phyloP scores from a whole-genome alignment of 2,888 invertebrate species.

The Euproctis similis region DNA sequence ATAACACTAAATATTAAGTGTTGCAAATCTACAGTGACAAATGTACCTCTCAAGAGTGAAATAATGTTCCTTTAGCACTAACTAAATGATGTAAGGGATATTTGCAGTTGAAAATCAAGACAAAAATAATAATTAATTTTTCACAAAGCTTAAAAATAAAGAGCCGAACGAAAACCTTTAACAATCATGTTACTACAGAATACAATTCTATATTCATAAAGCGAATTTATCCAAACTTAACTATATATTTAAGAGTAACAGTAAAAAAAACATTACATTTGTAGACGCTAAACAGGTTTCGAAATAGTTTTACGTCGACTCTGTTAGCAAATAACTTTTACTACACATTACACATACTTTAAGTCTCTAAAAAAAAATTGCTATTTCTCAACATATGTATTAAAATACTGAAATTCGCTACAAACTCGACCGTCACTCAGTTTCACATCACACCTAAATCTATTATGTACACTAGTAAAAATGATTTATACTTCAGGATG shows the following conservation, averaged over 20 bases:
- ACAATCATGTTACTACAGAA: conserved; percentile 1
- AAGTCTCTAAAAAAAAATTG: conserved; percentile 51
- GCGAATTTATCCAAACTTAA: no score
- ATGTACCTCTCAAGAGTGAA: no score
- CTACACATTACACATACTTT: conserved; percentile 56
- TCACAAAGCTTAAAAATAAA: conserved; percentile 31
- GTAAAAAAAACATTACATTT: neutral
- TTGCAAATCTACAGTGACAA: no score
- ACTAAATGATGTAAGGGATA: no score
- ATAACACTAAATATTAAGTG: no score
- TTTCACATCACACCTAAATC: conserved; percentile 44
- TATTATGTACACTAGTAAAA: conserved; percentile 60
- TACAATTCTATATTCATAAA: no score
- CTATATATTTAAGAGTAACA: conserved; percentile 1
- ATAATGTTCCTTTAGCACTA: no score
- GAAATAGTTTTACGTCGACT: conserved; percentile 25
- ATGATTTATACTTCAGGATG: conserved; percentile 53
- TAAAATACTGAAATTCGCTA: conserved; percentile 66
- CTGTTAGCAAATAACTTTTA: conserved; percentile 39
- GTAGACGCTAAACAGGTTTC: conserved; percentile 20
- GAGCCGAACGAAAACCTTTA: conserved; percentile 10
- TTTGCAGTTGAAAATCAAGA: conserved; percentile 28
- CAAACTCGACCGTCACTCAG: conserved; percentile 56
- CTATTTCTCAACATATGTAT: conserved; percentile 49
- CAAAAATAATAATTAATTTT: conserved; percentile 36